Conservation (phyloP, 1,140 invertebrate genomes). For the Diprion similis region DNA sequence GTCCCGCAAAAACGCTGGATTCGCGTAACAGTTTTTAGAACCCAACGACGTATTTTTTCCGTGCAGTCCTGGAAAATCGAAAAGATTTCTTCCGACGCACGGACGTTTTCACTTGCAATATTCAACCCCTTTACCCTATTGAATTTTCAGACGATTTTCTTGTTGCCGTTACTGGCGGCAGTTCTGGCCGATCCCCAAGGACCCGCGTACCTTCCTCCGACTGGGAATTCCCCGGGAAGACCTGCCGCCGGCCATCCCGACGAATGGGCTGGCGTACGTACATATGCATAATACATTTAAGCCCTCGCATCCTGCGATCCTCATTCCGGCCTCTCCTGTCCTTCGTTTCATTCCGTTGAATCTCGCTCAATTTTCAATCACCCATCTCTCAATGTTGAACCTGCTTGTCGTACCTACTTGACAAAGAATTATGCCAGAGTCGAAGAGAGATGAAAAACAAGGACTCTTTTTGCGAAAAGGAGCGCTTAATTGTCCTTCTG, state of each 20-base stretch:
- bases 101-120: not conserved
- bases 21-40: not conserved
- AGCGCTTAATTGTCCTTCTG: too few species aligned
- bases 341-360: too few species aligned
- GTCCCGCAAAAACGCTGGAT: not conserved
- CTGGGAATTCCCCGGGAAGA: slow-evolving; percentile 33
- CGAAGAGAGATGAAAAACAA: too few species aligned
- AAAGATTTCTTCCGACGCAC: not conserved
- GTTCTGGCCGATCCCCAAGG: slow-evolving; percentile 56
- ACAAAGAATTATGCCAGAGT: too few species aligned
- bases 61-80: not conserved
- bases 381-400: too few species aligned
- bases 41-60: not conserved
- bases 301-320: too few species aligned
- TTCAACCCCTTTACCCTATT: not conserved
- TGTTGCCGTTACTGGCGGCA: slow-evolving; percentile 48
- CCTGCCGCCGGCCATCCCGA: slow-evolving; percentile 52
- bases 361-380: too few species aligned
- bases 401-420: too few species aligned
- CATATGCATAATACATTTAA: slow-evolving; percentile 6
- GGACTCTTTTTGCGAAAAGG: too few species aligned
- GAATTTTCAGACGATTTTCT: slow-evolving; percentile 41
- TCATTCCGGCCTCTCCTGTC: too few species aligned
- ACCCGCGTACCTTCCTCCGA: slow-evolving; percentile 65
- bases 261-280: slow-evolving; percentile 57